Evolutionary conservation across 2,797 vertebrate species (phyloP).

Genomic region (Sebastiscus albofasciatus): DNA sequence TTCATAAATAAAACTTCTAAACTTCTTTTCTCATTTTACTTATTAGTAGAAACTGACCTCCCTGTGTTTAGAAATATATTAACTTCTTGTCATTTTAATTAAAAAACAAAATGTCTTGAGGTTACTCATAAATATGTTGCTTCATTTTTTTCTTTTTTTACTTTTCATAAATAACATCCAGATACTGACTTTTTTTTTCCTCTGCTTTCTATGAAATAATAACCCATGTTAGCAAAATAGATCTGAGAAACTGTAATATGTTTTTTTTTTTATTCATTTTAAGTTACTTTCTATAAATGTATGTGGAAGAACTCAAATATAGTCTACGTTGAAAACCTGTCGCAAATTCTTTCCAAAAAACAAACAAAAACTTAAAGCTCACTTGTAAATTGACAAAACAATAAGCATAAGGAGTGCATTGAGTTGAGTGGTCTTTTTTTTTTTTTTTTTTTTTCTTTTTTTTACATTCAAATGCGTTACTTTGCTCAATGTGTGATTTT

Average conservation of each 20-base stretch:
- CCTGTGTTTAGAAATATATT: slow-evolving; percentile 91
- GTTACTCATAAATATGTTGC: slow-evolving; percentile 89
- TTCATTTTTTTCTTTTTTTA: slow-evolving; percentile 78
- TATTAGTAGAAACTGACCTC: slow-evolving; percentile 87
- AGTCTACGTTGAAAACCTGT: slow-evolving; percentile 78
- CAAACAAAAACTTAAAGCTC: slow-evolving; percentile 82
- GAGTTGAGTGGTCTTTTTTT: slow-evolving; percentile 72
- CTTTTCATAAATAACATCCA: slow-evolving; percentile 90
- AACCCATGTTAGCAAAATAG: slow-evolving; percentile 91
- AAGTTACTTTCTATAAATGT: slow-evolving; percentile 86
- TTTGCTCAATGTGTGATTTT: slow-evolving; percentile 79
- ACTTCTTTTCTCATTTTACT: slow-evolving; percentile 80
- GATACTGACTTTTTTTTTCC: slow-evolving; percentile 86
- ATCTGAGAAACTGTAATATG: slow-evolving; percentile 86
- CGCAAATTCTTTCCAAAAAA: slow-evolving; percentile 70
- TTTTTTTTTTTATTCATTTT: slow-evolving; percentile 80
- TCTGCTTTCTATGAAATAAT: slow-evolving; percentile 88
- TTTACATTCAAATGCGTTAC: slow-evolving; percentile 85
- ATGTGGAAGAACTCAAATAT: slow-evolving; percentile 85
- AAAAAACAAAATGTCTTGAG: slow-evolving; percentile 88
- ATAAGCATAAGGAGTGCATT: slow-evolving; percentile 80
- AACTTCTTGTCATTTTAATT: slow-evolving; percentile 87
- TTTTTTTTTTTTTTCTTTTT: slow-evolving; percentile 57
- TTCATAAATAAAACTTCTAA: slow-evolving; percentile 89
- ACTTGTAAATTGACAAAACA: slow-evolving; percentile 76